Evolutionary conservation across 2,888 invertebrate species (phyloP).

Genomic region (Chymomyza amoena): DNA sequence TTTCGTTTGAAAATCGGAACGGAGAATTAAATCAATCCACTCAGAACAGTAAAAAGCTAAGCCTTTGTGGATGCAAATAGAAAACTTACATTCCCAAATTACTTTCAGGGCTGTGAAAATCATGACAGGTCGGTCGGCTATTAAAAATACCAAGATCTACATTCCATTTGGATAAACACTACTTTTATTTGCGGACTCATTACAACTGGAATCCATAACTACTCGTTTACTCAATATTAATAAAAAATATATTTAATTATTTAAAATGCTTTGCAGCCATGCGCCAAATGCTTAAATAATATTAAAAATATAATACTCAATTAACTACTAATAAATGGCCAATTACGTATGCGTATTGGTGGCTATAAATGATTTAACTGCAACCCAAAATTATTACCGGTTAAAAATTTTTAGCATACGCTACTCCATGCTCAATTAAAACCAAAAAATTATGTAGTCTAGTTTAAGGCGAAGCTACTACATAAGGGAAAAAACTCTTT

Average conservation of each 20-base stretch:
- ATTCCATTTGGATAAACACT: neutral
- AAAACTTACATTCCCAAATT: neutral
- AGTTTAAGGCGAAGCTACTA: constrained; percentile 56
- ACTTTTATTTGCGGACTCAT: neutral
- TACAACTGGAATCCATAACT: neutral
- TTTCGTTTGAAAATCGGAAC: too few species aligned
- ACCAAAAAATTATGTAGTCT: constrained; percentile 13
- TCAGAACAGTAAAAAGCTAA: too few species aligned
- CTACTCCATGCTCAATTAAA: constrained; percentile 36
- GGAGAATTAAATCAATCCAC: too few species aligned
- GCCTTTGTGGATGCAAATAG: neutral
- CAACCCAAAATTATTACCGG: constrained; percentile 15
- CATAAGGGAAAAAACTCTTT: constrained; percentile 7
- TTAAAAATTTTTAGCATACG: constrained; percentile 1
- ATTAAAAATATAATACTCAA: constrained; percentile 30
- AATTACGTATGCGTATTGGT: constrained; percentile 57
- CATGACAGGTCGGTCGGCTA: neutral
- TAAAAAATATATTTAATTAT: neutral
- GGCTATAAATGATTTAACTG: constrained; percentile 22
- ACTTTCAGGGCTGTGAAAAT: neutral
- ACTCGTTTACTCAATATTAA: neutral
- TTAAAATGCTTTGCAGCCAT: constrained; percentile 39
- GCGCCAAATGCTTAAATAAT: constrained; percentile 52
- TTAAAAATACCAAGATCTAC: neutral
- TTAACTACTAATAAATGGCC: constrained; percentile 59